Evolutionary conservation across 2,797 vertebrate species (phyloP).

Genomic region (Acanthis flammea): DNA sequence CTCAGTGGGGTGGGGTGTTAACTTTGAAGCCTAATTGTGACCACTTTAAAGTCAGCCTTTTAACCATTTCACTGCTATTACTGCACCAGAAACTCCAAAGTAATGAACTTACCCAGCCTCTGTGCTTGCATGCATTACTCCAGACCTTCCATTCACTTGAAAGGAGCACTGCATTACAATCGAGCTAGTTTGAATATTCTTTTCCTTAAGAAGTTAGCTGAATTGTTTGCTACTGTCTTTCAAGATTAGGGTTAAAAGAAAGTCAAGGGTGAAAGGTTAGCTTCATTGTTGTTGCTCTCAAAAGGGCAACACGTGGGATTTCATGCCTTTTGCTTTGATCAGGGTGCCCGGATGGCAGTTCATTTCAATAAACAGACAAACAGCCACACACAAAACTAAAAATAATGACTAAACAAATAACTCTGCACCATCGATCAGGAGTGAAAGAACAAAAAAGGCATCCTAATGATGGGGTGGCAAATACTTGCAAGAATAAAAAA

Average conservation of each 20-base stretch:
- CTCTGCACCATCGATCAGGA: background rate
- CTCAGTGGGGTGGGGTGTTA: slow-evolving; percentile 70
- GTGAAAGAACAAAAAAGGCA: background rate
- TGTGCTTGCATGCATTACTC: slow-evolving; percentile 35
- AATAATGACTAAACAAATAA: background rate
- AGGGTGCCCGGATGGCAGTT: background rate
- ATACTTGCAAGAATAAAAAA: background rate
- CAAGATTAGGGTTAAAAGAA: slow-evolving; percentile 51
- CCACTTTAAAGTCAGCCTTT: slow-evolving; percentile 64
- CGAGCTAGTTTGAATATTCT: slow-evolving; percentile 42
- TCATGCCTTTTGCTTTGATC: slow-evolving; percentile 41
- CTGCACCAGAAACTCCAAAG: slow-evolving; percentile 27
- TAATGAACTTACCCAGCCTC: slow-evolving; percentile 61
- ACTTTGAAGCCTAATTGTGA: slow-evolving; percentile 71
- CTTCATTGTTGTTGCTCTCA: slow-evolving; percentile 19
- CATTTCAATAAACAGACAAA: slow-evolving; percentile 10
- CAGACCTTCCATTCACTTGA: slow-evolving; percentile 20
- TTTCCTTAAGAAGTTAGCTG: slow-evolving; percentile 19
- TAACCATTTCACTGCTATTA: slow-evolving; percentile 61
- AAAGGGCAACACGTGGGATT: slow-evolving; percentile 9
- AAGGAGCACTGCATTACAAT: slow-evolving; percentile 51
- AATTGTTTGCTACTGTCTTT: slow-evolving; percentile 50
- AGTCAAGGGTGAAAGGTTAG: slow-evolving; percentile 55
- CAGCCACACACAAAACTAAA: background rate
- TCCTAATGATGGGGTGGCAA: background rate